A percentile compares a stretch with the other conserved stretches of the same genome.
Evolutionary conservation across 1,140 invertebrate genomes (phyloP).

Genomic region (Drosophila leontia): DNA sequence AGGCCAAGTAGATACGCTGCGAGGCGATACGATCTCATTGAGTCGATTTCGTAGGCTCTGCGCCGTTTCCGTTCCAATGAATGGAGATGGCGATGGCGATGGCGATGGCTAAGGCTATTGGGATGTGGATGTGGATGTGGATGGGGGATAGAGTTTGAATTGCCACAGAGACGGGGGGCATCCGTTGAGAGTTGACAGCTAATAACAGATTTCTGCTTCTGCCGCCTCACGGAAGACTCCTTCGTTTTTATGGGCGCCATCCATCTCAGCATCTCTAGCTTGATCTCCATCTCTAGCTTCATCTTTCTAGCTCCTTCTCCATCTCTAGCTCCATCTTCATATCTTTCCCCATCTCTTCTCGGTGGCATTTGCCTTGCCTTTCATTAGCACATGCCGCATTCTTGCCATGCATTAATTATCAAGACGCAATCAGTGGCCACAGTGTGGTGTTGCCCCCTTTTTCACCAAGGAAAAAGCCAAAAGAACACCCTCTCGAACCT

Average conservation of each 20-base stretch:
- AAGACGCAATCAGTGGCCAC: slow-evolving; percentile 56
- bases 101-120: background rate
- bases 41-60: slow-evolving; percentile 43
- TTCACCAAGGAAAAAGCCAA: background rate
- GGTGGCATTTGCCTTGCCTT: slow-evolving; percentile 41
- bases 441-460: background rate
- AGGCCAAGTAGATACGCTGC: slow-evolving; percentile 69
- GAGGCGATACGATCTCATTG: slow-evolving; percentile 46
- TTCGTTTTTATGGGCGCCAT: slow-evolving; percentile 43
- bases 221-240: slow-evolving; percentile 11
- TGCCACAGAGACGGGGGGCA: slow-evolving; percentile 5
- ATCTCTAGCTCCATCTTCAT: background rate
- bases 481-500: background rate
- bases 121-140: background rate
- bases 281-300: background rate
- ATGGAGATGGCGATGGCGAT: slow-evolving; percentile 19
- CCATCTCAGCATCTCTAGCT: slow-evolving; percentile 1
- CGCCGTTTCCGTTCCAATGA: slow-evolving; percentile 53
- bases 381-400: slow-evolving; percentile 68
- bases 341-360: background rate
- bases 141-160: background rate
- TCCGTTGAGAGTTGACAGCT: slow-evolving; percentile 19
- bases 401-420: slow-evolving; percentile 76
- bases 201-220: slow-evolving; percentile 39
- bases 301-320: background rate